phyloP scores from a whole-genome alignment of 2,113 vertebrate genomes.

The Andinoacara biseriatus region DNA sequence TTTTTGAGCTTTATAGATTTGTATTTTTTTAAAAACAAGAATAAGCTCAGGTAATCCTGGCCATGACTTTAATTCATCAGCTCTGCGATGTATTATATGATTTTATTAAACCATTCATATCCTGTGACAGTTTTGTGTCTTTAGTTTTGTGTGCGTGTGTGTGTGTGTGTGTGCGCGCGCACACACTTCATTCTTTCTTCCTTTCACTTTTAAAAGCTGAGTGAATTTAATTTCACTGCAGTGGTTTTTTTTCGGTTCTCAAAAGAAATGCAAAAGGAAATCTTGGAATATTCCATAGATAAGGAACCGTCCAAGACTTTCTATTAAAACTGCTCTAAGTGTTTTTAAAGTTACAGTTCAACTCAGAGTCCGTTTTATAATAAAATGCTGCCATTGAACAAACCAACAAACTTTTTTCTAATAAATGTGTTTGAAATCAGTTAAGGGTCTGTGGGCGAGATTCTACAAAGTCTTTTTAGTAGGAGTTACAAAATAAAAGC shows the following conservation, averaged over 20 bases:
- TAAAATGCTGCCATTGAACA: background rate
- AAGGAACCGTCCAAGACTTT: background rate
- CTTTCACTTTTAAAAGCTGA: background rate
- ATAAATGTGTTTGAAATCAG: background rate
- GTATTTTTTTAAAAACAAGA: constrained; percentile 35
- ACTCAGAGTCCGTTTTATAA: background rate
- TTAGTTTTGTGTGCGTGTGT: background rate
- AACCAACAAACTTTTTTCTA: background rate
- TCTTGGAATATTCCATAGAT: background rate
- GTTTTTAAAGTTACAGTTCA: background rate
- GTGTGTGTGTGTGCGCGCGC: background rate
- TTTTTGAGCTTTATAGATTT: constrained; percentile 51
- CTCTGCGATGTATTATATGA: constrained; percentile 34
- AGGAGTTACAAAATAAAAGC: background rate
- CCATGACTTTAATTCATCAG: constrained; percentile 32
- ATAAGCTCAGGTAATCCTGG: constrained; percentile 52
- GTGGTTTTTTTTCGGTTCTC: background rate
- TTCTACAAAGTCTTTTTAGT: too few relatives aligned
- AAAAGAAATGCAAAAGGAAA: background rate
- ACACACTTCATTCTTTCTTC: background rate
- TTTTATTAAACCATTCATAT: constrained; percentile 65
- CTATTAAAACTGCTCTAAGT: background rate
- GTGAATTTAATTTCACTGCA: background rate
- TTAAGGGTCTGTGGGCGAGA: background rate
- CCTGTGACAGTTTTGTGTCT: background rate